Evolutionary conservation across 2,113 vertebrate genomes (phyloP).

Genomic region (Passerina amoena): DNA sequence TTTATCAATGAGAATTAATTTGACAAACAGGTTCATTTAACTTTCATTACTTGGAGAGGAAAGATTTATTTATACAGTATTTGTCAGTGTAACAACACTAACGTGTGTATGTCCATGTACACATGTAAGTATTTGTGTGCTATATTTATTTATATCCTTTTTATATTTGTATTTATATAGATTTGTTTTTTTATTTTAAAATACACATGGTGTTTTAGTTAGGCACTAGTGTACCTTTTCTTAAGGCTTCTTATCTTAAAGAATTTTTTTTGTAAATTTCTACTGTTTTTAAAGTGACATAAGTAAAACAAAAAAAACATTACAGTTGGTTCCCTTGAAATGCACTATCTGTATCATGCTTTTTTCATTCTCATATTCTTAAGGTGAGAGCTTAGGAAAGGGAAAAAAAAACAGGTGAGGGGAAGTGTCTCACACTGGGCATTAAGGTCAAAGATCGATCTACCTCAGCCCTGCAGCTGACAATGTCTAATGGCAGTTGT

Average conservation of each 20-base stretch:
- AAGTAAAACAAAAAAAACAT: not conserved
- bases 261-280: not conserved
- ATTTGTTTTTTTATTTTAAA: not conserved
- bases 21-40: not conserved
- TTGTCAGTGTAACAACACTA: not conserved
- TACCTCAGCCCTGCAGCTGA: not conserved
- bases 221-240: not conserved
- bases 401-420: not conserved
- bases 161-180: not conserved
- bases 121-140: not conserved
- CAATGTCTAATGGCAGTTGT: not conserved
- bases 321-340: not conserved
- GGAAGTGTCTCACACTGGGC: not conserved
- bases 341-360: not conserved
- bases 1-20: not conserved
- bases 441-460: not conserved
- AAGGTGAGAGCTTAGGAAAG: not conserved
- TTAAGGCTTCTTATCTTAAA: not conserved
- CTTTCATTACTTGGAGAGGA: not conserved
- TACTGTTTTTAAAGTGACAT: not conserved
- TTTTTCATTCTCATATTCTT: not conserved
- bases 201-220: not conserved
- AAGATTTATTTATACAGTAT: not conserved
- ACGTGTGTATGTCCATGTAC: not conserved
- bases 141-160: not conserved